Conservation (phyloP, 2,113 vertebrate species). For the Microcebus lehilahytsara region DNA sequence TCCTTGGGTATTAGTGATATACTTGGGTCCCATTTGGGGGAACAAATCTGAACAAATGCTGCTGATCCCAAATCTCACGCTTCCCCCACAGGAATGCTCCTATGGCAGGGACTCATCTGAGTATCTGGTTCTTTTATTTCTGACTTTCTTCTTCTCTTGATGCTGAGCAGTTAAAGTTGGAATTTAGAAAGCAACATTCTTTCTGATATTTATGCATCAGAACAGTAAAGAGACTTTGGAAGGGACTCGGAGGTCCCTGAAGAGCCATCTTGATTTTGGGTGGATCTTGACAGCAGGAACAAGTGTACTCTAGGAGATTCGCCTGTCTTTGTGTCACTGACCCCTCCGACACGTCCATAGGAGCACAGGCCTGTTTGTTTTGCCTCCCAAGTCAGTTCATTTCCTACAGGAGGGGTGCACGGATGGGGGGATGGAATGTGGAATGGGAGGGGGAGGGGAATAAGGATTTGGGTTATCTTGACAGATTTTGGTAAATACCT, state of each 20-base stretch:
- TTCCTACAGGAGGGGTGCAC: neutral
- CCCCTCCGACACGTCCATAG: neutral
- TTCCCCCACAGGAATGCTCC: neutral
- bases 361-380: neutral
- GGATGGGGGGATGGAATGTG: neutral
- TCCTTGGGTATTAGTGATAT: neutral
- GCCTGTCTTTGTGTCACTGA: neutral
- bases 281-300: neutral
- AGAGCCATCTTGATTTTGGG: neutral
- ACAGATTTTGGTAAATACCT: neutral
- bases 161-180: neutral
- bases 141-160: neutral
- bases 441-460: neutral
- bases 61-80: neutral
- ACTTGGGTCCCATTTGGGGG: neutral
- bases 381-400: neutral
- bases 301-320: neutral
- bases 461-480: neutral
- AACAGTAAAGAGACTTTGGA: neutral
- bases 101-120: neutral
- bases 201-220: neutral
- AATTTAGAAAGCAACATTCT: neutral
- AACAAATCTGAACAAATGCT: neutral
- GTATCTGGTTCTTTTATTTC: neutral
- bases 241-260: neutral